Base-by-base conservation (phyloP, 1,140 invertebrate species). In the Hyphantria cunea region DNA sequence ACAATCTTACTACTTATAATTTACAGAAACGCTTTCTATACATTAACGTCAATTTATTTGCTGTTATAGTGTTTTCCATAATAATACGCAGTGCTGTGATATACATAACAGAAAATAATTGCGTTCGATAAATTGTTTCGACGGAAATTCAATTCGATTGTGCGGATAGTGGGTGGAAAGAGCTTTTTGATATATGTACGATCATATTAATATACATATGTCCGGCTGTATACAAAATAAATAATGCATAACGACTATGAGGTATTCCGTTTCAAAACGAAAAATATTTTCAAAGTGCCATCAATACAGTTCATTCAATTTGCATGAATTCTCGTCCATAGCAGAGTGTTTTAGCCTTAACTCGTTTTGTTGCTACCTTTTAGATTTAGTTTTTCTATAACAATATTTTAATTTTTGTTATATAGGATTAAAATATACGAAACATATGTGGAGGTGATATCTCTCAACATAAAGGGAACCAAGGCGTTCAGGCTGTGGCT, bases 251-350 rank as follows among this genome's bases (percentile, higher is more conserved):
- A 32, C 15, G 47, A 47, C 54, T 52, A 58, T 47, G 50, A 68
- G 41, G 39, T 34, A 63, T 59, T 70, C 42, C 59, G 45, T 47
- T 70, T 69, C 58, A 53, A 61, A 72, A 64, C 41, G 52, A 47
- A 74, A 82, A 82, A 77, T 73, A 72, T 78, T 82, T 78, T 68
- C 68, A 73, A 79, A 80, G 74, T 76, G 72, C 74, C 72, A 74
- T 77, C 75, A 75, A 81, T 81, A 78, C 54, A 74, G 79, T 78
- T 78, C 66, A 70, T 73, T 76, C 76, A 78, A 80, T 85, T 83
- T 78, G 72, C 72, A 79, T 82, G 74, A 78, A 80, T 76, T 76
- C 81, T 75, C 71, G 75, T 66, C 51, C 63, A 68, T 49, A 76
- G 68, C 68, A 62, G 71, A 77, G 74, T 71, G 75, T 71, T 66